Conservation (phyloP, 1,140 invertebrate species). For the Berghia stephanieae region DNA sequence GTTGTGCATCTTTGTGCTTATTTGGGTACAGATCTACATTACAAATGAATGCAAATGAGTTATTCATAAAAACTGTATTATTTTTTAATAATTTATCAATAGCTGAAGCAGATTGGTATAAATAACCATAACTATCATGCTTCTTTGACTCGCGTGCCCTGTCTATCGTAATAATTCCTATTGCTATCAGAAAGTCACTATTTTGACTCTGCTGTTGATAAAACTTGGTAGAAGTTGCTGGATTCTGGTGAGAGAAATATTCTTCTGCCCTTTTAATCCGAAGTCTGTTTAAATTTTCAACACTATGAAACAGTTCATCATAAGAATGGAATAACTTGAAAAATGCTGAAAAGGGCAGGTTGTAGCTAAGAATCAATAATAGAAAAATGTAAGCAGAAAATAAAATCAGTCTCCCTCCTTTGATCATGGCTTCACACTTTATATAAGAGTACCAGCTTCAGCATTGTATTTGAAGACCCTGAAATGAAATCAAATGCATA, state of each 20-base stretch:
- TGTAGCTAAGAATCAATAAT: neutral
- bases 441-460: no score
- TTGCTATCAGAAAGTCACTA: neutral
- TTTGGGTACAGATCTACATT: conserved; percentile 20
- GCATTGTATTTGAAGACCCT: no score
- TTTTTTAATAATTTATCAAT: neutral
- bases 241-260: neutral
- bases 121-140: neutral
- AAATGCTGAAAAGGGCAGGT: conserved; percentile 10
- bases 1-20: conserved; percentile 10
- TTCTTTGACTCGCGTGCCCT: neutral
- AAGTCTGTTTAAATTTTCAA: neutral
- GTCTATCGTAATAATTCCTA: conserved; percentile 17
- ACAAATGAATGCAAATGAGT: conserved; percentile 16
- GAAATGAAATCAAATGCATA: no score
- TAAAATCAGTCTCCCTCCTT: no score
- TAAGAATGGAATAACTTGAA: conserved; percentile 1
- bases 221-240: neutral
- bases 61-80: conserved; percentile 13
- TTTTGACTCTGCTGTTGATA: neutral
- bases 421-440: no score
- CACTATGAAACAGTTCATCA: neutral
- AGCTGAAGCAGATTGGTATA: neutral
- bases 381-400: neutral
- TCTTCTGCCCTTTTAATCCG: neutral